Percentiles rank a stretch among this genome's conserved stretches.
Conservation (phyloP, 92 coral and sea anemone species). For the Porites cylindrica region DNA sequence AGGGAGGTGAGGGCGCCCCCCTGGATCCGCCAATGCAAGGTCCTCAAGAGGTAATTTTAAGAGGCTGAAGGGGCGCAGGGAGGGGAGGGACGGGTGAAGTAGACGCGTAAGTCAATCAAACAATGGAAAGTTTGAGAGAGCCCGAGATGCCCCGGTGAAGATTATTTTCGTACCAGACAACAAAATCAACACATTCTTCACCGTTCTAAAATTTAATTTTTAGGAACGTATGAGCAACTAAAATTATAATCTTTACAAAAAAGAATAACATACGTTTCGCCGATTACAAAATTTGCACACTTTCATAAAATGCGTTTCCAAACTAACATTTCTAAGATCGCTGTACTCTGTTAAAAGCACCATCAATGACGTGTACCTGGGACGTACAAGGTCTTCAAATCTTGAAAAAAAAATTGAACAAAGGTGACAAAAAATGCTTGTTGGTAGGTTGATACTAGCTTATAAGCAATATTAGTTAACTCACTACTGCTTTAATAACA, state of each 20-base stretch:
- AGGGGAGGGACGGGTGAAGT: background rate
- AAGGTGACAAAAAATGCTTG: background rate
- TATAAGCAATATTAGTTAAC: background rate
- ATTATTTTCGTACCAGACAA: too few relatives aligned
- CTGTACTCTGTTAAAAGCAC: background rate
- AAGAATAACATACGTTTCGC: background rate
- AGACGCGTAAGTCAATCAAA: too few relatives aligned
- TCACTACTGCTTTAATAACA: background rate
- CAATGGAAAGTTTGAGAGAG: too few relatives aligned
- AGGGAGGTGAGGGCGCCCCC: too few relatives aligned
- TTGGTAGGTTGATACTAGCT: background rate
- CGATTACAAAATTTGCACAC: slow-evolving; percentile 26
- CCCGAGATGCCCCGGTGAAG: background rate
- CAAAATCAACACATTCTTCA: background rate
- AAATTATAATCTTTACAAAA: slow-evolving; percentile 40
- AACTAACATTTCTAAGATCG: background rate
- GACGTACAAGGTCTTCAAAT: background rate
- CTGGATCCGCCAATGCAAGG: background rate
- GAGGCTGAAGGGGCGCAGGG: background rate
- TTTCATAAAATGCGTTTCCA: background rate
- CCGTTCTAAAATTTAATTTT: slow-evolving; percentile 26
- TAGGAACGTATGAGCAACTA: slow-evolving; percentile 30
- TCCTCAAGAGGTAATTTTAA: background rate
- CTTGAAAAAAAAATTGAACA: background rate
- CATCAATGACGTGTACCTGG: background rate